These are phyloP conservation scores for Hedychridium roseum DNA, from an alignment of 2,888 invertebrate genomes.

Conservation along the genomic window DNA sequence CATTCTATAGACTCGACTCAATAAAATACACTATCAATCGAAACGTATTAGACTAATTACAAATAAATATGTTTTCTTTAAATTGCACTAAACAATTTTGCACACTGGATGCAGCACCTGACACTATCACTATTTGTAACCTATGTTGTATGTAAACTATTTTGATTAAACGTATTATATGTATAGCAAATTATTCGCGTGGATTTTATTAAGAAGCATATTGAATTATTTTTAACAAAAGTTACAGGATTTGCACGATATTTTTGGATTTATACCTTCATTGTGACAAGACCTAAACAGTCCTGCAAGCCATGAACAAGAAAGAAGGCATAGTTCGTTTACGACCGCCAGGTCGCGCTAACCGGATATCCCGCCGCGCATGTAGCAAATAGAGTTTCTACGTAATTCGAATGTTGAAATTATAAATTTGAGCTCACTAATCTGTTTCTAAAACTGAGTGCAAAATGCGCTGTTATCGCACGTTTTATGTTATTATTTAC, in stretches of 20 bases:
- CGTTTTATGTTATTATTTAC: too few relatives aligned
- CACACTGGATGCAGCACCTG: background rate
- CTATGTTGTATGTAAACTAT: background rate
- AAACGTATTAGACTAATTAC: background rate
- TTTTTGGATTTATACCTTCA: constrained; percentile 43
- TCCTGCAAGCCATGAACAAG: constrained; percentile 44
- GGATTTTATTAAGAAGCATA: background rate
- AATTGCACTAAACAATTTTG: background rate
- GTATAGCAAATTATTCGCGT: background rate
- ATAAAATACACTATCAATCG: background rate
- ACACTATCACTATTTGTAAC: background rate
- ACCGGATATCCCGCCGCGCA: constrained; percentile 35
- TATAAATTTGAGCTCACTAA: too few relatives aligned
- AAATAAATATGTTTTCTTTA: too few relatives aligned
- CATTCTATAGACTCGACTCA: background rate
- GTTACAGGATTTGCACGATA: constrained; percentile 25
- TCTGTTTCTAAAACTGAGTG: too few relatives aligned
- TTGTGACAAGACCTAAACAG: constrained; percentile 35
- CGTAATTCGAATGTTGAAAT: too few relatives aligned
- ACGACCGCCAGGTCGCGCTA: constrained; percentile 15
- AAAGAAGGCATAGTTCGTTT: constrained; percentile 25
- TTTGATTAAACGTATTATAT: constrained; percentile 7
- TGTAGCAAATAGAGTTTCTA: too few relatives aligned
- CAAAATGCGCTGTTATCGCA: too few relatives aligned
- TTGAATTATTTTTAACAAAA: background rate